Evolutionary conservation across 2,113 vertebrate genomes (phyloP), one percentile per base, ranked within the genome.

Genomic region (Brachionichthys hirsutus): DNA sequence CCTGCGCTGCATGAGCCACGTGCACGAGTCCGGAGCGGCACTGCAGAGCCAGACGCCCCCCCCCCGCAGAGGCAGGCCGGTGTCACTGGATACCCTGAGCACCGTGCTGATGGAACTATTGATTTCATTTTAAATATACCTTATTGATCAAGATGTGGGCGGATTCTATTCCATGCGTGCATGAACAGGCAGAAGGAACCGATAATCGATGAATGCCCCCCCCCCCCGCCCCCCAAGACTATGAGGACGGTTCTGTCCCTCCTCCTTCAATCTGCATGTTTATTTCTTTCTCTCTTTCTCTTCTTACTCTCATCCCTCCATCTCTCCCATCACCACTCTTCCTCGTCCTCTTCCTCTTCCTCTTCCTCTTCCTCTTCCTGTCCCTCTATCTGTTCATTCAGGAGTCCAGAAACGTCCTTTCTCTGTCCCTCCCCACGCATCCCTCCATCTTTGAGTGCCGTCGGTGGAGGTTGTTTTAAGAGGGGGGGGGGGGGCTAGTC

Each of bases 21-120:
- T 84, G 84, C 78, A 71, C 60, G 71, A 53, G 59, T 53, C 70
- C 65, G 47, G 66, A 83, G 70, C 80, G 70, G 60, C 54, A 58
- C 81, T 82, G 85, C 85, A 78, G 76, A 19, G 41, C 48, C 54
- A 18, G 56, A 45, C 24, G 56, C 54, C 24, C 24, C 24, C 24
- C 24, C 2, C 24, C 24, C 24, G 1, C 24, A n/a, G n/a, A n/a
- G n/a, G n/a, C n/a, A n/a, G n/a, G n/a, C n/a, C n/a, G n/a, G n/a
- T n/a, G n/a, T n/a, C n/a, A n/a, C n/a, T n/a, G n/a, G n/a, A n/a
- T n/a, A 30, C 24, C 24, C 24, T 30, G 6, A 30, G 24, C 24
- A 4, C 24, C 24, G 24, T 30, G 24, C 2, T 8, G 8, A 30
- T 30, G 24, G 24, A 30, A 30, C 24, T 30, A 30, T 30, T 30